Conservation (phyloP, 2,797 vertebrate species). For the Tragopan temminckii region DNA sequence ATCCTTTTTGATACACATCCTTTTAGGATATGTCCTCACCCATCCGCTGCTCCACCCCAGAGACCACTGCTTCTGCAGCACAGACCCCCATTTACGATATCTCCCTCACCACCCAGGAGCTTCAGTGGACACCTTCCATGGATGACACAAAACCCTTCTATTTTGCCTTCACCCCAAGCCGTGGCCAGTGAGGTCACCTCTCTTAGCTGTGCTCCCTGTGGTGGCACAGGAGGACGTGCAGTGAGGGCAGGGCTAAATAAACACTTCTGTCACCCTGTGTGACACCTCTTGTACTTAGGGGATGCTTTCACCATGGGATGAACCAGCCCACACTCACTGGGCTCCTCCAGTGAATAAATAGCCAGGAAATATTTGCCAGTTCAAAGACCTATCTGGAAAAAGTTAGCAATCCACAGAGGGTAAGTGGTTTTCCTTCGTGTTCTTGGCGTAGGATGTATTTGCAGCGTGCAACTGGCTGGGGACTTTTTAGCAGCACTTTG, state of each 20-base stretch:
- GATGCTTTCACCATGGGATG: not conserved
- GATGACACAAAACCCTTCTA: not conserved
- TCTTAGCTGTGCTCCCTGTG: not conserved
- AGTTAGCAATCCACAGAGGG: accelerated
- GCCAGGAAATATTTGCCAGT: not conserved
- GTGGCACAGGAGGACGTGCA: not conserved
- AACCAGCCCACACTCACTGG: not conserved
- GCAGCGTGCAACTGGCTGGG: not conserved
- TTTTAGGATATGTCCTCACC: not conserved
- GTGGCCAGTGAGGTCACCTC: not conserved
- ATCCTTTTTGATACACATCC: not conserved
- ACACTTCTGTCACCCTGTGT: not conserved
- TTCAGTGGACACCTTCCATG: not conserved
- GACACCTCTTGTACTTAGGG: not conserved
- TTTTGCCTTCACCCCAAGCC: not conserved
- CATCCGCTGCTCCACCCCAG: not conserved
- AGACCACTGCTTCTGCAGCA: not conserved
- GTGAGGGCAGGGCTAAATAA: not conserved
- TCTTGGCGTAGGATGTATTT: not conserved
- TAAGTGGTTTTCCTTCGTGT: not conserved
- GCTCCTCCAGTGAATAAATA: not conserved
- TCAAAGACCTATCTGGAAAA: not conserved
- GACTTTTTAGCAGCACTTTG: not conserved
- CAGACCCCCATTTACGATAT: not conserved
- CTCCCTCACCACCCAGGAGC: not conserved